phyloP scores from a whole-genome alignment of 1,140 invertebrate species.

The Hesperophylax magnus region DNA sequence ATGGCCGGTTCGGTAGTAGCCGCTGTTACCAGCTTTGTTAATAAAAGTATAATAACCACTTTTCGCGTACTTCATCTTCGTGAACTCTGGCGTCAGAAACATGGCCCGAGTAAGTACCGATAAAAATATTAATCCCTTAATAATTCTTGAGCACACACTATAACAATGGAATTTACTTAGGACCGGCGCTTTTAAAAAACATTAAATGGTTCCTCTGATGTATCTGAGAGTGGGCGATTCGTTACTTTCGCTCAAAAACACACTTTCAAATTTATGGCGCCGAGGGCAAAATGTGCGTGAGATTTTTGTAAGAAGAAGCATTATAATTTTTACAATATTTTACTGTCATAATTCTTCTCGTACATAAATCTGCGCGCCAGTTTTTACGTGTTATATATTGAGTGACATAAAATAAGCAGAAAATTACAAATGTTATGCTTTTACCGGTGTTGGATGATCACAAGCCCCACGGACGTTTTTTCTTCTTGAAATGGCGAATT shows the following conservation, averaged over 20 bases:
- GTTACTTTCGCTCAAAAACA: constrained; percentile 31
- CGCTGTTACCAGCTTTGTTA: neutral
- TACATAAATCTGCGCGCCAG: no score
- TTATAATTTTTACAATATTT: constrained; percentile 1
- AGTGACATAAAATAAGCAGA: no score
- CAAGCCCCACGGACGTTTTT: no score
- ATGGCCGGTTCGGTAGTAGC: constrained; percentile 14
- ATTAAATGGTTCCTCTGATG: neutral
- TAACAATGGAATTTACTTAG: neutral
- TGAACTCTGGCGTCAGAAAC: constrained; percentile 10
- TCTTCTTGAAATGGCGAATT: no score
- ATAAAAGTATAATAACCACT: constrained; percentile 35
- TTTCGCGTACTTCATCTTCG: constrained; percentile 19
- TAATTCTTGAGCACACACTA: constrained; percentile 28
- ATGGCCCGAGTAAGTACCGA: constrained; percentile 24
- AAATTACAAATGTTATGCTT: no score
- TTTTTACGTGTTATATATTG: no score
- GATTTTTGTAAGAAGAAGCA: constrained; percentile 13
- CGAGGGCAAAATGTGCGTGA: neutral
- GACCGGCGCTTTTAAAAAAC: constrained; percentile 1
- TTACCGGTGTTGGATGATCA: no score
- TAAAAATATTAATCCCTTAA: constrained; percentile 38
- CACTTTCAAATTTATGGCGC: constrained; percentile 30
- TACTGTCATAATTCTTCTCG: constrained; percentile 1
- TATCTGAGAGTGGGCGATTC: constrained; percentile 10